Evolutionary conservation across 2,888 invertebrate species (phyloP), one percentile per base, ranked within the genome.

Genomic region (Formica aserva): DNA sequence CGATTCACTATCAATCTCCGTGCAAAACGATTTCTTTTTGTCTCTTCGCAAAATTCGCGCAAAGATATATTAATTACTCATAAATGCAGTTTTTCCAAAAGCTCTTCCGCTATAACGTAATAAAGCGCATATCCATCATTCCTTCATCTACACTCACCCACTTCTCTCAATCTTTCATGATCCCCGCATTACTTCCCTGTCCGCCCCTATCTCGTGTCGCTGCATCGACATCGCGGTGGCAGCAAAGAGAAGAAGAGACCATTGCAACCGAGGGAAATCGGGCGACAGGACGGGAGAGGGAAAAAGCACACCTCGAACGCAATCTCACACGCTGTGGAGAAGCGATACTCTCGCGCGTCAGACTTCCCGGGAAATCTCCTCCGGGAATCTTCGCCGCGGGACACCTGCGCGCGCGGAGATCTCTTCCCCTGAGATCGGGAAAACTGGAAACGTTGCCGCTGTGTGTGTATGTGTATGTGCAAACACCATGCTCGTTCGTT

Each of bases 371-470:
- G 87, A 90, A 91, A 91, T 92, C 89, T 91, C 89, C 88, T 90
- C 83, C 86, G 90, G 88, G 90, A 91, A 92, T 92, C 86, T 89
- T 88, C 88, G 87, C 88, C 90, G 91, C 91, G 88, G 90, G 88
- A 90, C 91, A 88, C 90, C 92, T 92, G 90, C 90, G 91, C 89
- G 83, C 89, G 83, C 86, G 85, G 60, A 80, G 84, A 89, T 90
- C 86, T 83, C 76, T 76, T 74, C 81, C 60, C 45, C n/a, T 11
- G 74, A 81, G 85, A 89, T 89, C 85, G 26, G 48, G 69, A 77
- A 88, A 86, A 85, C 78, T 83, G 78, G 67, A 75, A 76, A 74
- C 60, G 48, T 78, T 52, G 62, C 60, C 41, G 32, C 32, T 48
- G 15, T 22, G n/a, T 26, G 60, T 11, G 35, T 18, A 26, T 62